Evolutionary conservation across 2,888 invertebrate genomes (phyloP), one percentile per base, ranked within the genome.

Genomic region (Hipparchia sbordonii): DNA sequence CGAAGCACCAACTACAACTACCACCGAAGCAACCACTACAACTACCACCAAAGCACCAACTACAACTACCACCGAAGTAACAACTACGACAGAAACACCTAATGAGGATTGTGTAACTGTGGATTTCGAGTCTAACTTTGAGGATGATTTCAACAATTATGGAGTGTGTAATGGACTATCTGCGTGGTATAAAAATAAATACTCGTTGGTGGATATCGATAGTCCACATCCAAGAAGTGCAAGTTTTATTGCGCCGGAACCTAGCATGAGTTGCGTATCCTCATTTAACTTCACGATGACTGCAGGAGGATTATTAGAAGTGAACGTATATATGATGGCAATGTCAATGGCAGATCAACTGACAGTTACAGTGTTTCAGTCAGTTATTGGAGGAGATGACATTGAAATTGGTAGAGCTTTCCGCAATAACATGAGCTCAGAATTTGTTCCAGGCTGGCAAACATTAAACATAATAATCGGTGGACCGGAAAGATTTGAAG

Each of bases 221-320:
- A 78, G 79, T 33, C 82, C 82, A 6, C 73, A 83, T 70, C 73
- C 77, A 12, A 66, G 75, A 0, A 85, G 87, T 67, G 72, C 66
- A 4, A 78, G 77, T 8, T 87, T 82, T 61, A 82, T 86, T 70
- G 56, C 81, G 7, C 85, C 86, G 4, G 78, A 77, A 52, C 72
- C 77, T 45, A 59, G 67, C n/a, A 75, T 81, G 13, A 86, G 86
- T 61, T 87, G 87, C 72, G 78, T 83, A 23, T 79, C 85, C 6
- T 86, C 87, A 0, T 82, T 83, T 57, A 71, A 75, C 1, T 85
- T 87, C 66, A 72, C 77, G n/a, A 83, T 86, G 82, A 77, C 79
- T 13, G 82, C 82, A 12, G 75, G 77, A 60, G 86, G 86, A 6
- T 72, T 75, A 7, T 68, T 87, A 13, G 82, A 85, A 80, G 83